Base-by-base conservation (phyloP, 1,140 invertebrate genomes). In the Drosophila neocordata region DNA sequence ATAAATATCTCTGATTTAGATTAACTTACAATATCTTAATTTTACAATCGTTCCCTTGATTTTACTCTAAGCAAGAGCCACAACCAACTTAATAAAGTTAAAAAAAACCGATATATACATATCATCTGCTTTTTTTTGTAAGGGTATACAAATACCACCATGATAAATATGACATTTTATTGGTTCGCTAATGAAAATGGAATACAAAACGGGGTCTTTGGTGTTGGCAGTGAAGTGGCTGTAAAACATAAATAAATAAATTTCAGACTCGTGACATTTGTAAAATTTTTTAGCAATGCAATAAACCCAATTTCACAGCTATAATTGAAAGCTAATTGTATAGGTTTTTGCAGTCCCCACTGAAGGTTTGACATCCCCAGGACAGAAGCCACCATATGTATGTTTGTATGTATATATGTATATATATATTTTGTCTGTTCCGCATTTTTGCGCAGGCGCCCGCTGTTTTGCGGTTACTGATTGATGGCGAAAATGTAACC, bases 171-270 rank as follows among this genome's bases (percentile, higher is more conserved):
- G 13, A 7, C 8, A 27, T 1, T 37, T 87, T 87, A 87, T 87
- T 53, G 61, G 20, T 24, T 73, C 56, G 69, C 73, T 87, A 88
- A 87, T 88, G 61, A 88, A 88, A 83, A 73, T 64, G 67, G 67
- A 78, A 70, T 82, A 66, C 62, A 18, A 51, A 59, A 79, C 75
- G 84, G 79, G 73, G 68, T 44, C 22, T 34, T 44, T 52, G 6
- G 27, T 31, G 27, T 6, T 31, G 27, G 27, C 27, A 67, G 66
- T 63, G 35, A 59, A 11, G 52, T 53, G 73, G 82, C 78, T 71
- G 82, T 87, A 87, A 87, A 88, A 87, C 82, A 87, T 81, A 66
- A 87, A 79, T 87, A 87, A 87, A 87, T 87, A 76, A 87, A 76
- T 88, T 73, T 57, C 35, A 83, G 79, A 83, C 83, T 87, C 83